These are phyloP conservation scores for Tonatia bakeri DNA, from an alignment of 2,113 vertebrate species.

Conservation along the genomic window DNA sequence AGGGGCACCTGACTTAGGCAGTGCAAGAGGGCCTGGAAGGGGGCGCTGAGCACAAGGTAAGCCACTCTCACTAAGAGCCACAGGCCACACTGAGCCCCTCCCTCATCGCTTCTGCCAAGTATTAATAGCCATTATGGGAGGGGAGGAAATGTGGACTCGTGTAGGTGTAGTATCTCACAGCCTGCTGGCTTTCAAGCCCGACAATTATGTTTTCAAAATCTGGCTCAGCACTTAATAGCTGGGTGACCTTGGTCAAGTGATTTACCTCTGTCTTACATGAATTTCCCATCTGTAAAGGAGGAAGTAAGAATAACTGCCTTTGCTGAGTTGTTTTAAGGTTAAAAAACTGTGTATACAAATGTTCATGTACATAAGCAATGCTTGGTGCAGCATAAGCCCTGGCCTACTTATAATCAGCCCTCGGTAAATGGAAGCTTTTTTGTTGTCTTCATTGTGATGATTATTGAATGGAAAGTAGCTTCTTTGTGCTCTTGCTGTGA, in stretches of 20 bases:
- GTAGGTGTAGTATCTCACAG: not conserved
- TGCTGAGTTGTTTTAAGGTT: not conserved
- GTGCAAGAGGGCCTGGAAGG: not conserved
- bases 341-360: not conserved
- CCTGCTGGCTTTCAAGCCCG: not conserved
- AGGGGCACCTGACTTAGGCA: no score
- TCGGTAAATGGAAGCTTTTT: not conserved
- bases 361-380: not conserved
- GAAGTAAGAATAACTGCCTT: not conserved
- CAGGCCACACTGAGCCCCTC: not conserved
- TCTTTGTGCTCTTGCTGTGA: not conserved
- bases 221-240: not conserved
- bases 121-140: not conserved
- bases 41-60: not conserved
- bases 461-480: not conserved
- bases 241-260: not conserved
- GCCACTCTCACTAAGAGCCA: not conserved
- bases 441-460: not conserved
- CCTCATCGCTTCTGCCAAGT: not conserved
- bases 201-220: constrained; percentile 6
- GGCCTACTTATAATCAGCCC: not conserved
- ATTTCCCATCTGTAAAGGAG: not conserved
- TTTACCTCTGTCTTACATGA: not conserved
- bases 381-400: not conserved
- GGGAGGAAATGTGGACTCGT: not conserved